Conservation (phyloP, 1,140 invertebrate genomes). For the Zaprionus camerounensis region DNA sequence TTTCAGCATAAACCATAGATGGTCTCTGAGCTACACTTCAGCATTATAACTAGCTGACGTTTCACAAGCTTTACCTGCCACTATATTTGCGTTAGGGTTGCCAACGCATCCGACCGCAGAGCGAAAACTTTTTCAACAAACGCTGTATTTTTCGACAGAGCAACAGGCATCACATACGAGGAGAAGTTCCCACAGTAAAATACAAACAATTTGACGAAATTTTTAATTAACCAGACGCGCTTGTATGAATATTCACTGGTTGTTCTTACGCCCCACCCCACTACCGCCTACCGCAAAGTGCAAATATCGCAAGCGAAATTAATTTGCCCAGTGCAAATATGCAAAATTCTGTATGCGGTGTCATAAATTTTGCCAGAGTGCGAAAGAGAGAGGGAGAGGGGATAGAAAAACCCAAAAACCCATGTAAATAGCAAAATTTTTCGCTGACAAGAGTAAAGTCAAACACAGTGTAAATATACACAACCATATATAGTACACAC, state of each 20-base stretch:
- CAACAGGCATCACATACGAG: constrained; percentile 8
- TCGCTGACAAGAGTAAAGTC: constrained; percentile 60
- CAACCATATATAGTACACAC: constrained; percentile 12
- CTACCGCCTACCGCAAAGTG: constrained; percentile 35
- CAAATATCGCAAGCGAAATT: constrained; percentile 61
- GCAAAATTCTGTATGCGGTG: constrained; percentile 46
- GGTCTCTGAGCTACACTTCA: not conserved
- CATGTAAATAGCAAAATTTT: constrained; percentile 58
- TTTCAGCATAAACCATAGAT: not conserved
- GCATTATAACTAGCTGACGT: not conserved
- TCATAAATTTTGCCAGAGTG: constrained; percentile 52
- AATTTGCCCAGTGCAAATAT: constrained; percentile 66
- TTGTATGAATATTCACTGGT: constrained; percentile 31
- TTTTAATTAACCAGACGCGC: constrained; percentile 63
- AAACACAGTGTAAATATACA: constrained; percentile 41
- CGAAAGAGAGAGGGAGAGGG: constrained; percentile 2
- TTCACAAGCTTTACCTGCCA: not conserved
- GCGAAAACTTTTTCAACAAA: constrained; percentile 5
- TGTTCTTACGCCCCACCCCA: constrained; percentile 6
- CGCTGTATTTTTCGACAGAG: constrained; percentile 1
- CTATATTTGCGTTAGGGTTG: not conserved
- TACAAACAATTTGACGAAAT: constrained; percentile 59
- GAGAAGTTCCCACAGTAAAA: constrained; percentile 10
- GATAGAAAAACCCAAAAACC: constrained; percentile 31
- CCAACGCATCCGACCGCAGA: constrained; percentile 2